Percentiles rank a stretch among this genome's conserved stretches.
These are phyloP conservation scores for Apis florea DNA, from an alignment of 1,140 invertebrate genomes.

Conservation along the genomic window DNA sequence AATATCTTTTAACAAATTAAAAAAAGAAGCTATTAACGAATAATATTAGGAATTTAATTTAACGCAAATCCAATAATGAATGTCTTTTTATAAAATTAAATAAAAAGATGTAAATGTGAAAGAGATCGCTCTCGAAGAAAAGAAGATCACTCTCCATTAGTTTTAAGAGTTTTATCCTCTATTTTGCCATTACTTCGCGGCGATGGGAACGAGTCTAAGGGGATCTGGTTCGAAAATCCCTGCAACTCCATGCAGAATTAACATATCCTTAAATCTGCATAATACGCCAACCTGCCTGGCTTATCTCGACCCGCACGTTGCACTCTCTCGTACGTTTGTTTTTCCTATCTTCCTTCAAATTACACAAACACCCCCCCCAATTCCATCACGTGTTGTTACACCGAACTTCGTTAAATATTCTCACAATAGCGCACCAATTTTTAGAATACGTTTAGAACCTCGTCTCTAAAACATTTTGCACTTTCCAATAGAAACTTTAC, in stretches of 20 bases:
- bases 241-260: constrained; percentile 40
- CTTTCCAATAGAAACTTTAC: background rate
- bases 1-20: background rate
- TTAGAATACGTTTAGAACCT: background rate
- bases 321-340: constrained; percentile 57
- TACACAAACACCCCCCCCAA: background rate
- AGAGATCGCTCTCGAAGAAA: background rate
- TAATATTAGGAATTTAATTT: too few relatives aligned
- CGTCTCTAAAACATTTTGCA: background rate
- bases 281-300: constrained; percentile 49
- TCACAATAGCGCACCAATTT: background rate
- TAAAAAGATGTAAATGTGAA: too few relatives aligned
- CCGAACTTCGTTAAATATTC: too few relatives aligned
- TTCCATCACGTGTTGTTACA: background rate
- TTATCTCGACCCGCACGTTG: constrained; percentile 56
- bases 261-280: constrained; percentile 64
- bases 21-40: too few relatives aligned
- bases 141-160: constrained; percentile 12
- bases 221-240: constrained; percentile 36
- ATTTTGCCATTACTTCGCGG: constrained; percentile 37
- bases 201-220: constrained; percentile 30
- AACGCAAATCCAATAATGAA: too few relatives aligned
- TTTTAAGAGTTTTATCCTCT: constrained; percentile 11
- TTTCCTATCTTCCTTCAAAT: constrained; percentile 48
- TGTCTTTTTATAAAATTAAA: too few relatives aligned